phyloP scores from a whole-genome alignment of 2,797 vertebrate species.

The Potorous gilbertii region DNA sequence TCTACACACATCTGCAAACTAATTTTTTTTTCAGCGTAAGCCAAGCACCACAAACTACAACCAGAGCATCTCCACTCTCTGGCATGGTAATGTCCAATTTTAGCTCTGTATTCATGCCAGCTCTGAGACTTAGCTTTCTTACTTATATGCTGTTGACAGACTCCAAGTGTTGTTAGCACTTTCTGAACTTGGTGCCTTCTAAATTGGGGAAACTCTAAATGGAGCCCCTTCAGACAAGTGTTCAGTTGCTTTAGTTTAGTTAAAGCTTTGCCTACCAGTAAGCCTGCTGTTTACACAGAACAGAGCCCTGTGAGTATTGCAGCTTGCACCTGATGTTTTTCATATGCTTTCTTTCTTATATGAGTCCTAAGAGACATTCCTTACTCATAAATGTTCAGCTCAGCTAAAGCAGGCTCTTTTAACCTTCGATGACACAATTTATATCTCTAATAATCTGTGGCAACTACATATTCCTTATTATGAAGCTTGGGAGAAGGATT shows the following conservation, averaged over 20 bases:
- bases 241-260: not conserved
- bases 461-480: slow-evolving; percentile 29
- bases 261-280: slow-evolving; percentile 1
- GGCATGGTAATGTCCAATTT: not conserved
- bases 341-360: slow-evolving; percentile 32
- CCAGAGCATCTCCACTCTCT: not conserved
- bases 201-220: not conserved
- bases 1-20: not conserved
- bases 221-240: not conserved
- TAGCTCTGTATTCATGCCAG: not conserved
- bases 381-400: slow-evolving; percentile 11
- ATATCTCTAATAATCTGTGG: slow-evolving; percentile 26
- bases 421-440: slow-evolving; percentile 21
- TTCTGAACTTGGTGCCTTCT: not conserved
- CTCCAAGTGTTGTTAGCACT: not conserved
- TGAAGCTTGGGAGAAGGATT: slow-evolving; percentile 33
- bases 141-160: not conserved
- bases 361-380: slow-evolving; percentile 20
- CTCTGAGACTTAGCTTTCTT: not conserved
- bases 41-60: not conserved
- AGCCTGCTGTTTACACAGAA: slow-evolving; percentile 35
- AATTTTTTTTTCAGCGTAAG: not conserved
- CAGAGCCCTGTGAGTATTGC: not conserved
- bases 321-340: not conserved
- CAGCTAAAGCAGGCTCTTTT: slow-evolving; percentile 37